Conservation (phyloP, 2,113 vertebrate genomes). For the Triplophysa rosa region DNA sequence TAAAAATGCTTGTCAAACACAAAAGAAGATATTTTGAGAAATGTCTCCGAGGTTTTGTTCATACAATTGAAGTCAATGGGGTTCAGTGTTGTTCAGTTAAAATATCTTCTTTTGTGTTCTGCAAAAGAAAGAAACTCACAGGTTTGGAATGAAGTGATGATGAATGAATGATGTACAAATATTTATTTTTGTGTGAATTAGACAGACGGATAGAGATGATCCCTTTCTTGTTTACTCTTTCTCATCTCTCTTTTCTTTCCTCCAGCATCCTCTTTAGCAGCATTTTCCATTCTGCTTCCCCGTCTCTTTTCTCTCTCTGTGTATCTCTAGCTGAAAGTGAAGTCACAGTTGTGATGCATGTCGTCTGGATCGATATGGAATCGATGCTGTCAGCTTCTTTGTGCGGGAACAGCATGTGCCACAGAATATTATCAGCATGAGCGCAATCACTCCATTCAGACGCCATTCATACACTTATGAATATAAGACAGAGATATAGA, state of each 20-base stretch:
- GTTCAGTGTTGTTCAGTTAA: no score
- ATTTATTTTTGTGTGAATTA: no score
- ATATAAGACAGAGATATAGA: neutral
- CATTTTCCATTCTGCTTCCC: slow-evolving; percentile 32
- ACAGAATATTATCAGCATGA: slow-evolving; percentile 39
- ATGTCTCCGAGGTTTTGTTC: no score
- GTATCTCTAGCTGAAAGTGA: slow-evolving; percentile 16
- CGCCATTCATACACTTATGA: neutral
- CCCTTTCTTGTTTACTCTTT: neutral
- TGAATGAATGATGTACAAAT: no score
- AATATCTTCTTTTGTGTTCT: no score
- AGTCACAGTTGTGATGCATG: slow-evolving; percentile 46
- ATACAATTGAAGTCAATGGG: no score
- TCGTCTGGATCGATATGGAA: slow-evolving; percentile 57
- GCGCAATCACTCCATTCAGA: slow-evolving; percentile 38
- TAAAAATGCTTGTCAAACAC: no score
- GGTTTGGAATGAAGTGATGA: no score
- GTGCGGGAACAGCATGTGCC: slow-evolving; percentile 45
- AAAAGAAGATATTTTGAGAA: no score
- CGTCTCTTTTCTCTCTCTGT: slow-evolving; percentile 50
- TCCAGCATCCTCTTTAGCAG: neutral
- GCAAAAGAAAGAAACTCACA: no score
- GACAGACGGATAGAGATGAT: neutral
- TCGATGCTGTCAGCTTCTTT: slow-evolving; percentile 53
- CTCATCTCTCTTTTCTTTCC: neutral